These are phyloP conservation scores for Cettia cetti DNA, from an alignment of 2,113 vertebrate species.

Conservation along the genomic window DNA sequence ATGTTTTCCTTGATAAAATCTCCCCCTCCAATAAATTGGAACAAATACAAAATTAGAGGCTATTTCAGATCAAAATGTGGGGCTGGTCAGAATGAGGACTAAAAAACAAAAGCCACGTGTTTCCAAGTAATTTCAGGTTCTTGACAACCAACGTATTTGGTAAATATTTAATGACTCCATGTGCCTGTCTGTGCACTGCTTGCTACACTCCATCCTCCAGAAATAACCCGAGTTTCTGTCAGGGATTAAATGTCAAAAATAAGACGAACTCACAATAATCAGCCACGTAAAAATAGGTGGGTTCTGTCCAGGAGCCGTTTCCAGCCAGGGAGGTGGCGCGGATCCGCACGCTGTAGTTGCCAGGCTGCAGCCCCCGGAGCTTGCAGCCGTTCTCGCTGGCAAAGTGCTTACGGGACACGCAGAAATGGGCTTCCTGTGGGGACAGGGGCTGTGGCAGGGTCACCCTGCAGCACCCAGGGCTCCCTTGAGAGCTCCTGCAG, in stretches of 20 bases:
- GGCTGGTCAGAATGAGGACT: background rate
- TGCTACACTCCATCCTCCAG: background rate
- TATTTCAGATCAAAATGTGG: background rate
- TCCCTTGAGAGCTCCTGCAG: background rate
- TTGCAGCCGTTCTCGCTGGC: conserved; percentile 76
- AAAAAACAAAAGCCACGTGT: background rate
- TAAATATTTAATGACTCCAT: background rate
- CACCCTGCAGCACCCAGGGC: background rate
- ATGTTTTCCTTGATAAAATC: background rate
- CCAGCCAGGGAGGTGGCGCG: conserved; percentile 92
- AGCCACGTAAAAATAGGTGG: conserved; percentile 84
- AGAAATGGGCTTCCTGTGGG: conserved; percentile 78
- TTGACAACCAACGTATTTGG: background rate
- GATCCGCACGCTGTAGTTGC: conserved; percentile 91
- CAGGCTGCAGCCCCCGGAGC: conserved; percentile 82
- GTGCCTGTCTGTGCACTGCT: background rate
- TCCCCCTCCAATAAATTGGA: background rate
- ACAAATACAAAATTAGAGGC: background rate
- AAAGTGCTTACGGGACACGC: conserved; percentile 88
- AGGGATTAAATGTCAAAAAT: background rate
- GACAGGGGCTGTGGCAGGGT: background rate
- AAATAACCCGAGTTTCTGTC: background rate
- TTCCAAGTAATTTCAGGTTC: background rate
- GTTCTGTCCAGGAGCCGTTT: conserved; percentile 93
- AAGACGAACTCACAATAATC: conserved; percentile 79